phyloP scores from a whole-genome alignment of 2,113 vertebrate species.

The Corythoichthys intestinalis region DNA sequence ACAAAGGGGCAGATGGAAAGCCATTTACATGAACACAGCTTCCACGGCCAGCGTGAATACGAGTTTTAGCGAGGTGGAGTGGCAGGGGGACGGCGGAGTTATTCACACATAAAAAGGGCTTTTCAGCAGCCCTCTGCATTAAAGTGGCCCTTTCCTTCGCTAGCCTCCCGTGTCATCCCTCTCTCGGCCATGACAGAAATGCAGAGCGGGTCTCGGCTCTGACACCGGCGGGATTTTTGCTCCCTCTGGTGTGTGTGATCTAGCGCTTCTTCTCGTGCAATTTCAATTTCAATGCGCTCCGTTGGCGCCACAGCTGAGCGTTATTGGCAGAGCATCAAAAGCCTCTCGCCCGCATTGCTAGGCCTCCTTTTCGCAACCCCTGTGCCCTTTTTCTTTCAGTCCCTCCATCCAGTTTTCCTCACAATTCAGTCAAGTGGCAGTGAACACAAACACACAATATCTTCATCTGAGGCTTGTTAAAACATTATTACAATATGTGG shows the following conservation, averaged over 20 bases:
- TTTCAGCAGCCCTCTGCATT: conserved; percentile 12
- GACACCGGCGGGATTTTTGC: conserved; percentile 35
- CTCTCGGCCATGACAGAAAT: conserved; percentile 20
- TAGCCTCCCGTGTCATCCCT: conserved; percentile 7
- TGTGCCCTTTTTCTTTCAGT: conserved; percentile 2
- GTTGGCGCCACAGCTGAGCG: conserved; percentile 35
- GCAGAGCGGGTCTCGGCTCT: conserved; percentile 33
- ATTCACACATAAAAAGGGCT: conserved; percentile 11
- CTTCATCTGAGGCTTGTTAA: conserved; percentile 15
- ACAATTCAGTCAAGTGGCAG: not conserved
- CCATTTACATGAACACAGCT: conserved; percentile 29
- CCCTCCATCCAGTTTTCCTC: not conserved
- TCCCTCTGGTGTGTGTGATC: conserved; percentile 48
- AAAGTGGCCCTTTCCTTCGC: conserved; percentile 2
- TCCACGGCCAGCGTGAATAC: conserved; percentile 23
- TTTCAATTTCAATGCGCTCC: conserved; percentile 50
- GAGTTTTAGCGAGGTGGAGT: conserved; percentile 10
- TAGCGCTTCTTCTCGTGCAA: conserved; percentile 31
- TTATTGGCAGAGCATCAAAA: conserved; percentile 50
- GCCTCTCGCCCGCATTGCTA: conserved; percentile 2
- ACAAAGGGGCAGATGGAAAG: not conserved
- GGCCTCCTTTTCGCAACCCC: conserved; percentile 1
- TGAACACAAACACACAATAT: not conserved
- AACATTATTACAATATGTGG: not conserved
- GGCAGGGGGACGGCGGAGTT: conserved; percentile 12